A percentile compares a stretch with the other conserved stretches of the same genome.
These are phyloP conservation scores for Caloenas nicobarica DNA, from an alignment of 2,113 vertebrate genomes.

Conservation along the genomic window DNA sequence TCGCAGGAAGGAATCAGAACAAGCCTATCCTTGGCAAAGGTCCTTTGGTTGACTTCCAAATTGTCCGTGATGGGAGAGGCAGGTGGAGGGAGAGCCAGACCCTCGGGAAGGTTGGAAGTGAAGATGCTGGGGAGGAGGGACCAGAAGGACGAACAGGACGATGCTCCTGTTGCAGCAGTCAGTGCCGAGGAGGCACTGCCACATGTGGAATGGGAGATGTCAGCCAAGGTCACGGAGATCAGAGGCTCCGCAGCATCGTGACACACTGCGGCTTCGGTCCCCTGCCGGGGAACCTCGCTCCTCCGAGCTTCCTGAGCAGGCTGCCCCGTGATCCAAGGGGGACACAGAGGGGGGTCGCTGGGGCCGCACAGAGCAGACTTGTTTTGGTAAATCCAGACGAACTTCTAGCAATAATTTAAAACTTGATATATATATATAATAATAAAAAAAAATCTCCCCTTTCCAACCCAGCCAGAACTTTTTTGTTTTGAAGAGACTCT, in stretches of 20 bases:
- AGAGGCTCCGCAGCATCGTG: conserved; percentile 18
- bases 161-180: neutral
- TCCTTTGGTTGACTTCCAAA: conserved; percentile 84
- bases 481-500: conserved; percentile 54
- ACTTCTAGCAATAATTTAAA: conserved; percentile 86
- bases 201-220: neutral
- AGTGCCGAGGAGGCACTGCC: neutral
- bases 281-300: conserved; percentile 26
- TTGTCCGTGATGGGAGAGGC: conserved; percentile 47
- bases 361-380: conserved; percentile 68
- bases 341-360: conserved; percentile 1
- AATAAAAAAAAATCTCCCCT: conserved; percentile 76
- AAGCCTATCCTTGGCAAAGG: conserved; percentile 58
- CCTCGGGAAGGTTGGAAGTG: neutral
- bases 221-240: conserved; percentile 4
- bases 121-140: neutral
- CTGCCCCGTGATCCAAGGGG: conserved; percentile 65
- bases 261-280: conserved; percentile 39
- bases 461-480: conserved; percentile 63
- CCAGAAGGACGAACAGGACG: neutral
- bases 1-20: conserved; percentile 34
- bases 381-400: conserved; percentile 81
- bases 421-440: conserved; percentile 83
- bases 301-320: conserved; percentile 60
- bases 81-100: conserved; percentile 55